These are phyloP conservation scores for Harmothoe impar DNA, from an alignment of 2,888 invertebrate genomes.

Conservation along the genomic window DNA sequence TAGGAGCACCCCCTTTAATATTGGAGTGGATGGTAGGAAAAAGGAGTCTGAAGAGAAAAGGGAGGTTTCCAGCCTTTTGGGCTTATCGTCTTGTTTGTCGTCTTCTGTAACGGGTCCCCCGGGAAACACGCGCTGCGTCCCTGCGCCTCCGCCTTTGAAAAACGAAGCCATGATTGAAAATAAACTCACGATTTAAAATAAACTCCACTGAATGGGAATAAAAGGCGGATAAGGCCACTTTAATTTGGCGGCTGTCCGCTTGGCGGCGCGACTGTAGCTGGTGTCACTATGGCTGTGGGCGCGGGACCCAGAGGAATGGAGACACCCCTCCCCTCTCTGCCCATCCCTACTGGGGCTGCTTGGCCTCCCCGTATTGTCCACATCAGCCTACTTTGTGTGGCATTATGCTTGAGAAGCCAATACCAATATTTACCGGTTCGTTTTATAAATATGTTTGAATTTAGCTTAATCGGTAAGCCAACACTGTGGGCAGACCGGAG, in stretches of 20 bases:
- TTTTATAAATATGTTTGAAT: conserved; percentile 62
- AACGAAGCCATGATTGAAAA: conserved; percentile 59
- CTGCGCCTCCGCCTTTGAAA: conserved; percentile 43
- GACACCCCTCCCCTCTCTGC: neutral
- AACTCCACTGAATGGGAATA: conserved; percentile 42
- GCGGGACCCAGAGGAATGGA: neutral
- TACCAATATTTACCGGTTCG: conserved; percentile 61
- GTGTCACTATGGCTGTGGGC: conserved; percentile 41
- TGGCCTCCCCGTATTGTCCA: neutral
- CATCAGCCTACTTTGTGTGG: conserved; percentile 29
- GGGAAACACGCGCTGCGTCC: neutral
- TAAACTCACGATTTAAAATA: conserved; percentile 58
- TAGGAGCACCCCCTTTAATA: too few species aligned
- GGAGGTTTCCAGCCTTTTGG: neutral
- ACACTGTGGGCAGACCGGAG: neutral
- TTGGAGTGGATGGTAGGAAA: neutral
- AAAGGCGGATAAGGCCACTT: conserved; percentile 50
- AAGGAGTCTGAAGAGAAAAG: neutral
- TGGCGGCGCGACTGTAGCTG: conserved; percentile 17
- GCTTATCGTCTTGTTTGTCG: conserved; percentile 1
- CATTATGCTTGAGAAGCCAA: conserved; percentile 42
- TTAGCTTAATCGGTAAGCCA: conserved; percentile 56
- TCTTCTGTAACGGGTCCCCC: conserved; percentile 1
- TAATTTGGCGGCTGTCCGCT: conserved; percentile 53
- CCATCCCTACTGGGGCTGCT: neutral